Evolutionary conservation across 2,797 vertebrate species (phyloP), one percentile per base, ranked within the genome.

Genomic region (Amphiprion clarkii): DNA sequence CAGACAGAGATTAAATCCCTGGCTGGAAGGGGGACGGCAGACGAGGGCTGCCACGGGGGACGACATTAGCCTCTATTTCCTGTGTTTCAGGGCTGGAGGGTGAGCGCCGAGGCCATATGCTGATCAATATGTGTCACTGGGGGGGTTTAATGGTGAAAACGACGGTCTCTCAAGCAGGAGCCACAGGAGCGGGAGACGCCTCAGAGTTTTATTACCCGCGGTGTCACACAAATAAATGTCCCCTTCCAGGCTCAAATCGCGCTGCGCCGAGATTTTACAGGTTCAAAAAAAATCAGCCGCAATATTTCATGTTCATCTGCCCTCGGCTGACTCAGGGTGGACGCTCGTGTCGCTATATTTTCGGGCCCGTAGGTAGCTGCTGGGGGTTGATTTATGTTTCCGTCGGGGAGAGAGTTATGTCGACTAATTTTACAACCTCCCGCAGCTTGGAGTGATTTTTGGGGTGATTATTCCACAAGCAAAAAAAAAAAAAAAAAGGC

Each of bases 81-180:
- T 60, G 61, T 76, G 73, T 78, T 75, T 73, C 36, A 74, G 46
- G 16, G 54, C 74, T 52, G 68, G 27, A 70, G 77, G 58, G 74
- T n/a, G 71, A 71, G 58, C 40, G 58, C 40, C 49, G 64, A 66
- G 74, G 70, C 68, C 61, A 52, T 39, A 61, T 14, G 49, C 63
- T 85, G 78, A 87, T 76, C 73, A 67, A 79, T 76, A 64, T 36
- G 67, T 54, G 79, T 78, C 84, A 63, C 46, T n/a, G 40, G 16
- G 29, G 46, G 69, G 52, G 27, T 70, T 78, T 14, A 27, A 57
- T 11, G 4, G 8, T 25, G 27, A 4, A 82, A 78, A 63, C 0
- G 0, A 11, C 48, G 42, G 39, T 54, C 64, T 72, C 17, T 57
- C 27, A 10, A 0, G 33, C 9, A 48, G 33, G 51, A 70, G 54